phyloP scores from a whole-genome alignment of 2,797 vertebrate genomes.

The Anguilla marmorata region DNA sequence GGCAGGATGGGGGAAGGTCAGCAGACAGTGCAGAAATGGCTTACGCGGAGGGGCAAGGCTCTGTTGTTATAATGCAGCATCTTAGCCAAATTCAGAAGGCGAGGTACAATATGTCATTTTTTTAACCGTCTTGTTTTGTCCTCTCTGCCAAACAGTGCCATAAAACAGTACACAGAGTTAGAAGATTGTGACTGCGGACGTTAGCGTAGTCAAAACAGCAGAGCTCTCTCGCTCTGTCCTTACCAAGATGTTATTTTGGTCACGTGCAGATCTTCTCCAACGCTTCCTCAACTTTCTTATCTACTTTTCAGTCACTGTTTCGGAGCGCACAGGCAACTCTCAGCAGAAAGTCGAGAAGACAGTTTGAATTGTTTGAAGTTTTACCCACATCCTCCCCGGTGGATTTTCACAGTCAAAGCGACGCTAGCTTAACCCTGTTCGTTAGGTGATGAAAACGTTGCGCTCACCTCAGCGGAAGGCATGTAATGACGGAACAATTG shows the following conservation, averaged over 20 bases:
- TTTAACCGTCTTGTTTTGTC: background rate
- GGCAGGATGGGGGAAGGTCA: background rate
- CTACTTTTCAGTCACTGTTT: constrained; percentile 17
- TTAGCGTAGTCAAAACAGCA: background rate
- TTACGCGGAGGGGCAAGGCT: background rate
- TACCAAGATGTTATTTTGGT: background rate
- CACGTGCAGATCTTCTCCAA: background rate
- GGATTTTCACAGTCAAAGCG: background rate
- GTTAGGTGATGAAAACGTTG: background rate
- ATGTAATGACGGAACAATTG: constrained; percentile 11
- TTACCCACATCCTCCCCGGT: background rate
- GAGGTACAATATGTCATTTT: background rate
- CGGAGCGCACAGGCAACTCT: background rate
- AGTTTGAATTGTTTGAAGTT: background rate
- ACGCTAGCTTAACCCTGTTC: background rate
- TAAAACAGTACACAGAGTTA: background rate
- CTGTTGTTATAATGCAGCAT: background rate
- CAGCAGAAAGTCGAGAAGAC: background rate
- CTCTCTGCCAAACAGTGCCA: background rate
- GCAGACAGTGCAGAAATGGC: background rate
- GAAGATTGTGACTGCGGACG: constrained; percentile 16
- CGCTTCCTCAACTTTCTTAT: constrained; percentile 16
- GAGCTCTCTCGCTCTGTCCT: background rate
- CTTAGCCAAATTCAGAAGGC: background rate
- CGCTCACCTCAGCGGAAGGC: background rate